Base-by-base conservation (phyloP, 1,140 invertebrate genomes). In the Meloidogyne exigua region DNA sequence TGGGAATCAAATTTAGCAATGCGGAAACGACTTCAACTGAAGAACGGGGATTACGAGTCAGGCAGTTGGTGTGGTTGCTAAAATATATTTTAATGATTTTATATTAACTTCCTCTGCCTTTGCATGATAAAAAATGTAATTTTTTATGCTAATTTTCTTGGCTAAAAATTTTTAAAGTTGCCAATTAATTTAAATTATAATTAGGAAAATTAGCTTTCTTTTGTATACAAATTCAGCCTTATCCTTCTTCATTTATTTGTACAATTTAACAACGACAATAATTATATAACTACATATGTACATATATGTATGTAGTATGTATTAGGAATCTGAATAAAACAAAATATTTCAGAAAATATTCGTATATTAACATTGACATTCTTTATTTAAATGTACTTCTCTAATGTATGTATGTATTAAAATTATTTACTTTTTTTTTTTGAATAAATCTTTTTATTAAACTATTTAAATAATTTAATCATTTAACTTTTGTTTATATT, bases 1-100 rank as follows among this genome's bases (percentile, higher is more conserved):
- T 87, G 86, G 86, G 84, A 88, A 72, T 49, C 57, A 18, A 79
- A 79, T 39, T 66, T 71, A 13, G 39, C 57, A 39, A 65, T 62
- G 23, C 23, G 72, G 36, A 73, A 42, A 49, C 36, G 65, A 25
- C 65, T 73, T 62, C 72, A 64, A 15, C n/a, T 73, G 57, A 64
- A 65, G 7, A 57, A 76, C 9, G 73, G n/a, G 9, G 64, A 78
- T 39, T 23, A 66, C 5, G 64, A 28, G 18, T 75, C 32, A 7
- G n/a, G 57, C 26, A 18, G n/a, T 32, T 39, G 23, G 42, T 78
- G 76, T 66, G 73, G 64, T 25, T 78, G 76, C 74, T 78, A 69
- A 18, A 7, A 57, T n/a, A 57, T 57, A n/a, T 57, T 57, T 57
- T 57, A 57, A 57, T 57, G 18, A 57, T n/a, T 57, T 44, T 13